Evolutionary conservation across 2,797 vertebrate genomes (phyloP), one percentile per base, ranked within the genome.

Genomic region (Fundulus diaphanus): DNA sequence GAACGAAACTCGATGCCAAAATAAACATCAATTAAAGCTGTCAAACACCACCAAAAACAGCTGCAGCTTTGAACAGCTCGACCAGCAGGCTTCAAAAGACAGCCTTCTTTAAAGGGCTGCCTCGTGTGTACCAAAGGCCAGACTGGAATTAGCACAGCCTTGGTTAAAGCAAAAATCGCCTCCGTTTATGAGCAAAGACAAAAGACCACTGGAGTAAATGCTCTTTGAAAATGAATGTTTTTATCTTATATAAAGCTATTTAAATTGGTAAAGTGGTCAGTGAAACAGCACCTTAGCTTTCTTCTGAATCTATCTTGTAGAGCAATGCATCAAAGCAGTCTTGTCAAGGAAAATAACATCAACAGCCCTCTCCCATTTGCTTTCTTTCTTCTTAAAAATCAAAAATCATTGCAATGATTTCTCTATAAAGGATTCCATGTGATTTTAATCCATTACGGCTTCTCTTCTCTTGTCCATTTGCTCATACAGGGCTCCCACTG

Each of bases 21-120:
- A 95, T 94, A 95, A 96, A 95, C 95, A 96, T 96, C 94, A 96
- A 96, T 96, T 95, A 95, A 94, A 94, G 93, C 95, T 95, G 94
- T 95, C 95, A 95, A 95, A 95, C 93, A 93, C 87, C 94, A 95
- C 91, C 92, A 92, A 95, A 95, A 95, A 95, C 95, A 96, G 95
- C 94, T 96, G 95, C 94, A 92, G 94, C 94, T 95, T 96, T 96
- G 95, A 95, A 95, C 93, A 88, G 92, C 92, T 91, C 89, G 87
- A 95, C 90, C 93, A 95, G 93, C 92, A 90, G 91, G 95, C 95
- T 95, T 96, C 95, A 96, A 96, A 96, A 88, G 90, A 82, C 3
- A 83, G 87, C 90, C 87, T 80, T 90, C 93, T 94, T 95, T 95
- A 94, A 95, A 95, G 90, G 91, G 87, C 91, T 91, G 92, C 92